phyloP scores from a whole-genome alignment of 35 echinoderm and acorn worm genomes.

The Chiridota heheva region DNA sequence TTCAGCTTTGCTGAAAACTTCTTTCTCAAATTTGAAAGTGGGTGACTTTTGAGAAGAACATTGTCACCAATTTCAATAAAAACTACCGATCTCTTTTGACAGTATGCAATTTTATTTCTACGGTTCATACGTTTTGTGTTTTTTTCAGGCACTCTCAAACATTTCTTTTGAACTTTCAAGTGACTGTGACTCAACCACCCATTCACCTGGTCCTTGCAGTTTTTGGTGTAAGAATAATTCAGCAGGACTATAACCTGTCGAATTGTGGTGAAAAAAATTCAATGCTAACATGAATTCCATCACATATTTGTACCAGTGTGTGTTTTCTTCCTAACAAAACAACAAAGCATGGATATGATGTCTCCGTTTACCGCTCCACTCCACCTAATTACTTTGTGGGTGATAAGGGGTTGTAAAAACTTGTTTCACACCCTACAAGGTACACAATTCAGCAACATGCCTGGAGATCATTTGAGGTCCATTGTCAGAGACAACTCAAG shows the following conservation, averaged over 20 bases:
- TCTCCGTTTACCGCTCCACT: background rate
- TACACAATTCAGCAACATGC: background rate
- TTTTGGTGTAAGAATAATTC: background rate
- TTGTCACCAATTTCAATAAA: background rate
- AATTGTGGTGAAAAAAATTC: background rate
- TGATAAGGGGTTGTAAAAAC: conserved; percentile 4
- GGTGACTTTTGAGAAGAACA: background rate
- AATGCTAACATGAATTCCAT: conserved; percentile 11
- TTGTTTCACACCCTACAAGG: background rate
- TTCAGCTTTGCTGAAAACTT: background rate
- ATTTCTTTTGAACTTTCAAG: too few relatives aligned
- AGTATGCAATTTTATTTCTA: background rate
- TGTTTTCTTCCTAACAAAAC: background rate
- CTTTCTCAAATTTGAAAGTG: background rate
- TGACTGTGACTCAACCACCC: too few relatives aligned
- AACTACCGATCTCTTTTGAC: background rate
- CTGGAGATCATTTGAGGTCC: background rate
- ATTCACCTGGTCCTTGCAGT: background rate
- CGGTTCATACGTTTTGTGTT: background rate
- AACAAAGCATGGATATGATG: background rate
- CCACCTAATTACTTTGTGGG: conserved; percentile 11
- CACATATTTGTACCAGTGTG: background rate
- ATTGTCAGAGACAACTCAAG: conserved; percentile 15
- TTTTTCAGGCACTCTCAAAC: too few relatives aligned
- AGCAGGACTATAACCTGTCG: background rate